Base-by-base conservation (phyloP, 1,140 invertebrate species). In the Aplysia californica region DNA sequence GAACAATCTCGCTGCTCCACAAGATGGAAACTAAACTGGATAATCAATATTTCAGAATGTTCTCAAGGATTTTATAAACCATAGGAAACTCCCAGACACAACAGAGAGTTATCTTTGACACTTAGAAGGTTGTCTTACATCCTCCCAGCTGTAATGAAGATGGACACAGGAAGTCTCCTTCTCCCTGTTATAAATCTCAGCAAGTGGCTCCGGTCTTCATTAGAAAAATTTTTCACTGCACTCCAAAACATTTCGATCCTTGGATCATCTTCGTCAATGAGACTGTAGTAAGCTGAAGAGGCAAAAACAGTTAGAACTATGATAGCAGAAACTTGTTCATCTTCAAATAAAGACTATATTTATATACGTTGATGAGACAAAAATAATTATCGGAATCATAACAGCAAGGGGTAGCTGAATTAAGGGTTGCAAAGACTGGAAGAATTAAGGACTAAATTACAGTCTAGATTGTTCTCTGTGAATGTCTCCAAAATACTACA, bases 241-340 rank as follows among this genome's bases (percentile, higher is more conserved):
- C 84, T 82, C 89, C 89, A 90, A 76, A 90, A 82, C 41, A 85
- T 86, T 72, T 89, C 87, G 10, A 89, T 87, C 75, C 86, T 78
- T 4, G 78, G 78, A 75, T 88, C 87, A 29, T 83, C 80, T 50
- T 86, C 84, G 41, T 87, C 88, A 15, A 89, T 68, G 64, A 89
- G 88, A 75, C 89, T 86, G 80, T 88, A 88, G 75, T 88, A 88
- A 26, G 85, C 87, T 88, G 77, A 3, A n/a, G n/a, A 79, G 75
- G 58, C 31, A 56, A 56, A 73, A 35, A 33, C 15, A 33, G 23
- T 3, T 69, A 31, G 10, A 23, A 15, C 23, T 33, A 10, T n/a
- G 18, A 29, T n/a, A 36, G 10, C 36, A 15, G 10, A 66, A 10
- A 29, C 23, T 33, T 10, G 36, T 29, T 15, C 10, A 5, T 33